Conservation (phyloP, 2,797 vertebrate genomes). For the Carcharodon carcharias region DNA sequence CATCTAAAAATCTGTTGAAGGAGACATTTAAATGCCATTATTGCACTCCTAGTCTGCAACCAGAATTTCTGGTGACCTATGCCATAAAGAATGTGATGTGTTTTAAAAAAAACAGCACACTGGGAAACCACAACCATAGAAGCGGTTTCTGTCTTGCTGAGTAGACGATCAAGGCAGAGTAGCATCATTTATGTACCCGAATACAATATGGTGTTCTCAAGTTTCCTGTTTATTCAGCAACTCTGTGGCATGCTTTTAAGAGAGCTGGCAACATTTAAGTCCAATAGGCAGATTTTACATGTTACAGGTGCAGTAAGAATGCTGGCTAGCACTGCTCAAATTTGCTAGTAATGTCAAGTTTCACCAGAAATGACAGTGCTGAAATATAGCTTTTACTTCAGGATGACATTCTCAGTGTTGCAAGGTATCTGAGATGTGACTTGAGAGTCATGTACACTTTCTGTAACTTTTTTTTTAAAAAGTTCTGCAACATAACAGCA, state of each 20-base stretch:
- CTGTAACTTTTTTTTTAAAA: background rate
- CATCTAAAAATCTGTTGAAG: background rate
- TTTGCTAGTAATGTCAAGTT: background rate
- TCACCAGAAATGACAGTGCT: constrained; percentile 12
- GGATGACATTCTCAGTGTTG: background rate
- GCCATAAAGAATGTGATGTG: background rate
- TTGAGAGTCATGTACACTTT: background rate
- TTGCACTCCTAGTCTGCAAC: background rate
- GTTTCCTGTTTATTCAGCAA: constrained; percentile 38
- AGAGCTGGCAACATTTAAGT: background rate
- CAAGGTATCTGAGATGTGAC: background rate
- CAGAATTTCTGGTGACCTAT: background rate
- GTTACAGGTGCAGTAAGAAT: constrained; percentile 43
- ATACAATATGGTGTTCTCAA: constrained; percentile 32
- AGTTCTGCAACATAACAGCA: background rate
- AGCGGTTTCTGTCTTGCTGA: constrained; percentile 9
- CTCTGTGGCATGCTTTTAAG: constrained; percentile 14
- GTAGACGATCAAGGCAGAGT: background rate
- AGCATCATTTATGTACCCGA: background rate
- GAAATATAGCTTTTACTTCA: constrained; percentile 36
- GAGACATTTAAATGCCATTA: background rate
- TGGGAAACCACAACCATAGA: background rate
- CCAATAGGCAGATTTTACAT: constrained; percentile 34
- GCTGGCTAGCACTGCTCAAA: background rate
- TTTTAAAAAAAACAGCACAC: background rate